Conservation (phyloP, 2,888 invertebrate genomes). For the Scrobipalpa atriplicella region DNA sequence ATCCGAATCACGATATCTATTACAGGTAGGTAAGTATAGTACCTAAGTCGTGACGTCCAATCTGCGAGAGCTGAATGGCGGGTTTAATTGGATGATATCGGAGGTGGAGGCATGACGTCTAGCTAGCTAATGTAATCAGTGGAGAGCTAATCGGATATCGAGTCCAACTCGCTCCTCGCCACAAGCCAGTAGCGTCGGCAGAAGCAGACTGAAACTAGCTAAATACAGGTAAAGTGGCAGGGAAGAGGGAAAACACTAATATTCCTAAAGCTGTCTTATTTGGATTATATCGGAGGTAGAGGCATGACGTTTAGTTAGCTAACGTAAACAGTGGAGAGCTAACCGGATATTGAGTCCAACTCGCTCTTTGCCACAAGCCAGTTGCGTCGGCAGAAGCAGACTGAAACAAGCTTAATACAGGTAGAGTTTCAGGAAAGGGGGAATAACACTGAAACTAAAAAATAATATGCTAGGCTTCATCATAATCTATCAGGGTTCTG, state of each 20-base stretch:
- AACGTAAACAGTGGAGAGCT: constrained; percentile 71
- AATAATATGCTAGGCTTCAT: too few species aligned
- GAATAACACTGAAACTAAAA: background rate
- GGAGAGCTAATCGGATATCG: constrained; percentile 50
- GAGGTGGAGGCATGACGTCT: constrained; percentile 57
- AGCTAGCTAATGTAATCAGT: constrained; percentile 69
- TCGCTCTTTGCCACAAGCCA: constrained; percentile 22
- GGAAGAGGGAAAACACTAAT: background rate
- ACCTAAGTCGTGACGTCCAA: background rate
- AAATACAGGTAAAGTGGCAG: background rate
- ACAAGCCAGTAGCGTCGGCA: constrained; percentile 9
- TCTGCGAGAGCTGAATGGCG: constrained; percentile 35
- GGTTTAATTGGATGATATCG: constrained; percentile 62
- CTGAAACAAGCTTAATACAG: background rate
- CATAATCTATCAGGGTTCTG: too few species aligned
- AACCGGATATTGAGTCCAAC: constrained; percentile 39
- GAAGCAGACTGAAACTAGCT: background rate
- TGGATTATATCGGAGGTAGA: constrained; percentile 54
- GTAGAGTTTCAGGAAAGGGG: background rate
- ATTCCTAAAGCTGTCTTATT: constrained; percentile 44
- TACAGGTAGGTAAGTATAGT: background rate
- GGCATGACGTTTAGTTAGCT: constrained; percentile 58
- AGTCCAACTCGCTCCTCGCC: constrained; percentile 28
- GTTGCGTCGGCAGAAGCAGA: background rate
- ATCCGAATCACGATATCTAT: too few species aligned